phyloP scores from a whole-genome alignment of 1,140 invertebrate genomes.

The Pogonomyrmex barbatus region DNA sequence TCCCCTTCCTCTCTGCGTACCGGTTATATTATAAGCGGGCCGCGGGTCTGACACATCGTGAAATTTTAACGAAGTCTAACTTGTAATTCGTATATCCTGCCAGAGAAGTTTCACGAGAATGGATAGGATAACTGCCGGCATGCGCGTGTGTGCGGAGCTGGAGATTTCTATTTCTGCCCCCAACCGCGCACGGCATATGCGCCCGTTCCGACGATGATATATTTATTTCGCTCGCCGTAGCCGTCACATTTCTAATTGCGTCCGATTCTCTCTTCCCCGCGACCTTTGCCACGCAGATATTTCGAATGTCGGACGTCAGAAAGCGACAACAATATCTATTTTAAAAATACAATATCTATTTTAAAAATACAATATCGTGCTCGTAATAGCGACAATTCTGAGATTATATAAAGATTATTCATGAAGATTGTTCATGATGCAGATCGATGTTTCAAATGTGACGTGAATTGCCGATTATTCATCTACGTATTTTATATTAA shows the following conservation, averaged over 20 bases:
- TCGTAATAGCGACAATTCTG: background rate
- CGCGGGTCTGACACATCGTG: constrained; percentile 54
- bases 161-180: constrained; percentile 29
- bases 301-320: background rate
- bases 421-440: background rate
- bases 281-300: background rate
- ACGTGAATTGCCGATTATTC: background rate
- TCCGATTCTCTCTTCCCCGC: background rate
- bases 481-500: background rate
- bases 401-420: constrained; percentile 31
- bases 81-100: constrained; percentile 62
- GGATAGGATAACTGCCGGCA: constrained; percentile 50
- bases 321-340: background rate
- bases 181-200: constrained; percentile 13
- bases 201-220: constrained; percentile 39
- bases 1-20: background rate
- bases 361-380: background rate
- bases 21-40: constrained; percentile 36
- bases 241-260: constrained; percentile 49
- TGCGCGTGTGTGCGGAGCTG: background rate
- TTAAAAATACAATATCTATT: constrained; percentile 4
- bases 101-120: constrained; percentile 28
- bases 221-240: constrained; percentile 46
- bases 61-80: constrained; percentile 75
- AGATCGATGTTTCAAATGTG: background rate